These are phyloP conservation scores for Caloenas nicobarica DNA, from an alignment of 2,113 vertebrate species.

Conservation along the genomic window DNA sequence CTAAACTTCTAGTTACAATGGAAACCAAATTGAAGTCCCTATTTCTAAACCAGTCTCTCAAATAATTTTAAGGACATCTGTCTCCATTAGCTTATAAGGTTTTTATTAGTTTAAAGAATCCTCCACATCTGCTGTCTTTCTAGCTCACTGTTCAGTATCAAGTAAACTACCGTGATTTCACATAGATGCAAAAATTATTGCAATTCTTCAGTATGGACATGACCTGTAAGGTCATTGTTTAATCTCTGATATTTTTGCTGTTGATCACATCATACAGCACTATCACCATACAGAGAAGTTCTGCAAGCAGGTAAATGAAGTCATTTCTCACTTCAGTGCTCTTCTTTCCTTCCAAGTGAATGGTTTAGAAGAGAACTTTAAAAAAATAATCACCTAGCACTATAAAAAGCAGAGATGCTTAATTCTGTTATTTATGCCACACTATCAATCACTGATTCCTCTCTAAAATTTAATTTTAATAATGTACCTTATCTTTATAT, in stretches of 20 bases:
- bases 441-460: not conserved
- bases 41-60: not conserved
- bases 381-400: not conserved
- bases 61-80: not conserved
- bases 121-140: not conserved
- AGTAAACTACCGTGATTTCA: not conserved
- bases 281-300: not conserved
- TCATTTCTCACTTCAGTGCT: not conserved
- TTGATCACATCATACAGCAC: not conserved
- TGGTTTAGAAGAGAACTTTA: not conserved
- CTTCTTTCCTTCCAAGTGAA: not conserved
- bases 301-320: constrained; percentile 13
- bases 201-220: not conserved
- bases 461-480: constrained; percentile 29
- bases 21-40: not conserved
- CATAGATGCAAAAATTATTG: not conserved
- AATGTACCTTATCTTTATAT: not conserved
- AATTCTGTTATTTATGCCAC: not conserved
- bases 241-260: not conserved
- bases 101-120: not conserved
- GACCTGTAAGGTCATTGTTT: not conserved
- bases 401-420: not conserved
- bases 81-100: not conserved
- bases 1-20: not conserved
- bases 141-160: not conserved